Conservation (phyloP, 2,113 vertebrate genomes). For the Lathamus discolor region DNA sequence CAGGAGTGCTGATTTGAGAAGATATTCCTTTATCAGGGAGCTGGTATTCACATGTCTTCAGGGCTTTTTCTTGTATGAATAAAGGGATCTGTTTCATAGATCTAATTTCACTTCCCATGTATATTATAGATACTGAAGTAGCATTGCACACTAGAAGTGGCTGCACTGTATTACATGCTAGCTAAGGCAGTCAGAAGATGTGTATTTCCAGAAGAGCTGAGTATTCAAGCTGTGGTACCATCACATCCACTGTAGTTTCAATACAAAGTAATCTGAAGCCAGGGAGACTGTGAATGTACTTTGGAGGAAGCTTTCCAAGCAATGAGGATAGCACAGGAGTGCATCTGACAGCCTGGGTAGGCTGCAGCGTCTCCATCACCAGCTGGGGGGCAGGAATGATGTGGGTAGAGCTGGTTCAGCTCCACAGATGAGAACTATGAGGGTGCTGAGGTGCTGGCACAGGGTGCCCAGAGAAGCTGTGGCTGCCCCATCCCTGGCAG, state of each 20-base stretch:
- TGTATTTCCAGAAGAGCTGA: neutral
- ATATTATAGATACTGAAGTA: neutral
- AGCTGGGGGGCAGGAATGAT: neutral
- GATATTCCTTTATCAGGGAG: neutral
- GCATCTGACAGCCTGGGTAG: neutral
- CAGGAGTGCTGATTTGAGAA: neutral
- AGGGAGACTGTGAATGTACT: neutral
- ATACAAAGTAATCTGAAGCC: neutral
- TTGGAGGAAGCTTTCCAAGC: neutral
- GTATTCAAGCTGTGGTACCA: neutral
- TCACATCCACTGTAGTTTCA: neutral
- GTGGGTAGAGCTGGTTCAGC: neutral
- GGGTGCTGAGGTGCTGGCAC: neutral
- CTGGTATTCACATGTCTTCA: neutral
- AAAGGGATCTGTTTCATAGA: neutral
- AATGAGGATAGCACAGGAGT: neutral
- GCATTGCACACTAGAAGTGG: neutral
- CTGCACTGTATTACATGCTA: neutral
- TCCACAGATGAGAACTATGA: neutral
- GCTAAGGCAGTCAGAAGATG: neutral
- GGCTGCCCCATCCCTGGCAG: neutral
- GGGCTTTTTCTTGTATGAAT: neutral
- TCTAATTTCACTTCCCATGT: neutral
- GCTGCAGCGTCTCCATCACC: neutral
- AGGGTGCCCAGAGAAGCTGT: neutral